These are phyloP conservation scores for Butastur rufipennis DNA, from an alignment of 2,113 vertebrate genomes.

Conservation along the genomic window DNA sequence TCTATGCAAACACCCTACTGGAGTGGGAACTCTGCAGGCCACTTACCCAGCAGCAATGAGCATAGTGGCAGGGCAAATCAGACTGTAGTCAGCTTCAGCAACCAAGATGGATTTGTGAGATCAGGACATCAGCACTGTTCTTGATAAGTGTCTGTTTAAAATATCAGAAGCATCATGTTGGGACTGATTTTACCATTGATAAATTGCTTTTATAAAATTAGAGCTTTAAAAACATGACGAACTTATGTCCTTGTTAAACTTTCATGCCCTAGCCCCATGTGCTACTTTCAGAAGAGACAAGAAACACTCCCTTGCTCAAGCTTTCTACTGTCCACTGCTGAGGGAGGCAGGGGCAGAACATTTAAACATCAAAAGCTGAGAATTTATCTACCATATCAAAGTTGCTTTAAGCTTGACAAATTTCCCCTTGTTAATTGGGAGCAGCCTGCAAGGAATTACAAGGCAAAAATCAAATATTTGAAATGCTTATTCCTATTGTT, in stretches of 20 bases:
- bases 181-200: background rate
- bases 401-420: background rate
- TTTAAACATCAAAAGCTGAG: background rate
- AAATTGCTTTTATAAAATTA: background rate
- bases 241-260: background rate
- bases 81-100: background rate
- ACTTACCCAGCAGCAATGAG: background rate
- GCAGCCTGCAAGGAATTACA: conserved; percentile 26
- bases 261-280: background rate
- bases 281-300: background rate
- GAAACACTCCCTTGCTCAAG: background rate
- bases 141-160: background rate
- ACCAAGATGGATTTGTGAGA: background rate
- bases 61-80: background rate
- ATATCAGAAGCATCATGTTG: background rate
- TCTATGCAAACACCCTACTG: background rate
- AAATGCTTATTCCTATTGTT: conserved; percentile 37
- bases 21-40: background rate
- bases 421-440: conserved; percentile 14
- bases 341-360: background rate
- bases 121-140: background rate
- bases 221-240: background rate
- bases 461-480: conserved; percentile 56
- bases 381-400: background rate
- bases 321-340: background rate